Evolutionary conservation across 2,888 invertebrate genomes (phyloP), one percentile per base, ranked within the genome.

Genomic region (Cartodere bifasciata): DNA sequence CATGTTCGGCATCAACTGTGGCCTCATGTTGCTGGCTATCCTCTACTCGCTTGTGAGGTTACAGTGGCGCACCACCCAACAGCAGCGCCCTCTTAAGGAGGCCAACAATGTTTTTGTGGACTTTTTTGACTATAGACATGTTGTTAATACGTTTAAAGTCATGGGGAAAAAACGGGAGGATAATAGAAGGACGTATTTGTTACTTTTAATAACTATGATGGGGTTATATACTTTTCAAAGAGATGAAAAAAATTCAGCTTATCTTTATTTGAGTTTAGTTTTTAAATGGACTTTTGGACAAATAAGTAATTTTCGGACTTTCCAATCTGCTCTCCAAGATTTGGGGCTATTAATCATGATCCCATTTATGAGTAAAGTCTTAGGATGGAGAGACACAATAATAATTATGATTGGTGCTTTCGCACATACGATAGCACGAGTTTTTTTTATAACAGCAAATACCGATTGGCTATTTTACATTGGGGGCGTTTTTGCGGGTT

Each of bases 151-250:
- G 0, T 36, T 75, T 2, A 55, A 52, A 7, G 76, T 81, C 0
- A 47, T 85, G 3, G 55, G 66, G 0, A 79, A 71, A 46, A 64
- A 57, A 25, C 64, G 86, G 7, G 48, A 60, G 0, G 62, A 67
- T 4, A 65, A 70, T 36, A 60, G 71, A 6, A 66, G 81, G 39
- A 48, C 68, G 16, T 78, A 74, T 41, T 55, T 86, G 3, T 68
- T 75, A 57, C 61, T 83, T 20, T 55, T 85, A n/a, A 65, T 86
- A 7, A 46, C 76, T 6, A 70, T 77, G 11, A 83, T 85, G 82
- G 74, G 72, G 1, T 63, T 83, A 28, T 86, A 85, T 46, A 81
- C 83, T 28, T 85, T 84, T 51, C 84, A 85, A 55, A 68, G 85
- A 50, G 87, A 87, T 51, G 87, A 88, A 49, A 75, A 73, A 39